Percentiles rank a stretch among this genome's conserved stretches.
Evolutionary conservation across 2,113 vertebrate genomes (phyloP).

Genomic region (Mastomys natalensis): DNA sequence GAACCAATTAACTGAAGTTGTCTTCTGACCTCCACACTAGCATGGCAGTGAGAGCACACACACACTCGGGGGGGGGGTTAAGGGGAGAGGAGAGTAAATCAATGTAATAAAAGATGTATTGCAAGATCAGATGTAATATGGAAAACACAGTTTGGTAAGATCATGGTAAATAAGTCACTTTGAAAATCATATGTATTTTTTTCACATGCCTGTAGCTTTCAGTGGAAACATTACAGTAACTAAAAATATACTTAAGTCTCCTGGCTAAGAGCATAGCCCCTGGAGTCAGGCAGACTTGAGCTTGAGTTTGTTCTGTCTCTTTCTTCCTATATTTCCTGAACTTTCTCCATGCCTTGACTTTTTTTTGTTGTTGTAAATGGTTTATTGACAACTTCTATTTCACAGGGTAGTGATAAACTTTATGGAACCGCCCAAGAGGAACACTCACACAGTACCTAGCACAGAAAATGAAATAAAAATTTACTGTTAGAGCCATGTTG

Average conservation of each 20-base stretch:
- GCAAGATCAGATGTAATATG: constrained; percentile 28
- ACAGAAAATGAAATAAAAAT: constrained; percentile 46
- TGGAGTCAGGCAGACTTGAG: constrained; percentile 54
- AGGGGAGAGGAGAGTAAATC: background rate
- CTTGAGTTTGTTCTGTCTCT: constrained; percentile 61
- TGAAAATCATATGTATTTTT: constrained; percentile 62
- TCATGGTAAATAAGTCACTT: constrained; percentile 42
- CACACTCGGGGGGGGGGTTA: too few species aligned
- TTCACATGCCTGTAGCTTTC: constrained; percentile 56
- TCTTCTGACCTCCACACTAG: background rate
- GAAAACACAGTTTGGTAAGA: constrained; percentile 48
- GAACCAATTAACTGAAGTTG: background rate
- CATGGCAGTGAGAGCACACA: background rate
- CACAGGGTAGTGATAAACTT: background rate
- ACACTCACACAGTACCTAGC: background rate
- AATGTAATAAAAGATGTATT: constrained; percentile 43
- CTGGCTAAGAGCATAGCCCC: constrained; percentile 28
- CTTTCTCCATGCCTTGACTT: constrained; percentile 50
- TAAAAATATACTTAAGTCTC: constrained; percentile 58
- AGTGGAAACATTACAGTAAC: constrained; percentile 67
- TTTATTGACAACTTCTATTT: background rate
- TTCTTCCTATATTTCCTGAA: constrained; percentile 40
- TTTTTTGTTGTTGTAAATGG: constrained; percentile 37
- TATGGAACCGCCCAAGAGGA: background rate
- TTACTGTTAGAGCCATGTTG: constrained; percentile 6